These are phyloP conservation scores for Tipula vernalis DNA, from an alignment of 2,888 invertebrate genomes.

Conservation along the genomic window DNA sequence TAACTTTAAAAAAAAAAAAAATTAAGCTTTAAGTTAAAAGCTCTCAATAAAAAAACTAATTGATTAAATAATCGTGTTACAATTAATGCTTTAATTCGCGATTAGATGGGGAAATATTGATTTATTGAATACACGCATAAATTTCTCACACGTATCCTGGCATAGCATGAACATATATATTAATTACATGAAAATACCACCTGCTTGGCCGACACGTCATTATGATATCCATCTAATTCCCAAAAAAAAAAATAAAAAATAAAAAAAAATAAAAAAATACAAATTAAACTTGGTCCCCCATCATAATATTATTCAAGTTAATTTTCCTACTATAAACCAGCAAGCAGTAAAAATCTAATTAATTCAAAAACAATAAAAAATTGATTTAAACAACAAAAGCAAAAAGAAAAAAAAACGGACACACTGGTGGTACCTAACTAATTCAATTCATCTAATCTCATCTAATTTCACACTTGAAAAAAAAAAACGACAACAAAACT, in stretches of 20 bases:
- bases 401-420: background rate
- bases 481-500: background rate
- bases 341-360: background rate
- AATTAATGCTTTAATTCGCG: background rate
- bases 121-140: background rate
- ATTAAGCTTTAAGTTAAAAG: background rate
- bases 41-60: background rate
- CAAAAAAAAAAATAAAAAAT: no score
- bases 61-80: background rate
- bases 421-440: background rate
- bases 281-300: background rate
- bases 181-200: background rate
- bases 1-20: background rate
- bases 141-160: background rate
- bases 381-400: background rate
- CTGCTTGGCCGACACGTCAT: background rate
- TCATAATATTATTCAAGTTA: background rate
- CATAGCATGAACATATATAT: background rate
- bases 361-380: background rate
- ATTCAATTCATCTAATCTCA: slow-evolving; percentile 4
- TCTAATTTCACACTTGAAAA: background rate
- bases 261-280: background rate
- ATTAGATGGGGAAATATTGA: background rate
- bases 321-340: background rate
- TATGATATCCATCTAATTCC: background rate